These are phyloP conservation scores for Drosophila nigricruria DNA, from an alignment of 2,888 invertebrate genomes.

Conservation along the genomic window DNA sequence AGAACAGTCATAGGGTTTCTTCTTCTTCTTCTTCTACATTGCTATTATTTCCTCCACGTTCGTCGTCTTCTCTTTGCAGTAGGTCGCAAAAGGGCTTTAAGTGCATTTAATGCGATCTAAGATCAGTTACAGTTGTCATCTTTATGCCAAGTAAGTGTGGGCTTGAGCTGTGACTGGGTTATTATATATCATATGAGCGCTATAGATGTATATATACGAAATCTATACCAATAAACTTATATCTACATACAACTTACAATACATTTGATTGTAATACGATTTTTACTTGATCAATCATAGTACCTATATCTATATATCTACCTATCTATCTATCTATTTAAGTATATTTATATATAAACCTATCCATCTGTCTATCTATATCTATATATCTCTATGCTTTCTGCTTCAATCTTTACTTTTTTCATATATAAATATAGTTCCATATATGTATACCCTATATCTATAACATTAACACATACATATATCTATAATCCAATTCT, in stretches of 20 bases:
- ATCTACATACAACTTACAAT: background rate
- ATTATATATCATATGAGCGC: background rate
- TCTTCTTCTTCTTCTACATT: background rate
- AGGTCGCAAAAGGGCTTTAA: slow-evolving; percentile 11
- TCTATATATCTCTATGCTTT: no score
- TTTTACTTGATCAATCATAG: background rate
- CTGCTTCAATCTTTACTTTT: background rate
- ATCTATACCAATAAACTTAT: background rate
- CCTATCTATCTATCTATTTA: background rate
- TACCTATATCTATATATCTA: background rate
- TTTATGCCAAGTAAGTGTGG: slow-evolving; percentile 2
- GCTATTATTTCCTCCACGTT: background rate
- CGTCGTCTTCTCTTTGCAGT: slow-evolving; percentile 5
- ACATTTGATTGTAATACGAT: background rate
- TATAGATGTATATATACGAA: background rate
- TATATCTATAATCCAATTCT: background rate
- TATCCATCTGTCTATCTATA: background rate
- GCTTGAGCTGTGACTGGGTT: background rate
- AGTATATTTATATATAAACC: background rate
- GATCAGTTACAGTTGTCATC: slow-evolving; percentile 39
- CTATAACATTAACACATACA: background rate
- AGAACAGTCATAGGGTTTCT: slow-evolving; percentile 36
- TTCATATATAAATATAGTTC: background rate
- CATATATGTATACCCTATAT: background rate
- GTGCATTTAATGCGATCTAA: slow-evolving; percentile 33